These are phyloP conservation scores for Echeneis naucrates DNA, from an alignment of 2,797 vertebrate genomes.

Conservation along the genomic window DNA sequence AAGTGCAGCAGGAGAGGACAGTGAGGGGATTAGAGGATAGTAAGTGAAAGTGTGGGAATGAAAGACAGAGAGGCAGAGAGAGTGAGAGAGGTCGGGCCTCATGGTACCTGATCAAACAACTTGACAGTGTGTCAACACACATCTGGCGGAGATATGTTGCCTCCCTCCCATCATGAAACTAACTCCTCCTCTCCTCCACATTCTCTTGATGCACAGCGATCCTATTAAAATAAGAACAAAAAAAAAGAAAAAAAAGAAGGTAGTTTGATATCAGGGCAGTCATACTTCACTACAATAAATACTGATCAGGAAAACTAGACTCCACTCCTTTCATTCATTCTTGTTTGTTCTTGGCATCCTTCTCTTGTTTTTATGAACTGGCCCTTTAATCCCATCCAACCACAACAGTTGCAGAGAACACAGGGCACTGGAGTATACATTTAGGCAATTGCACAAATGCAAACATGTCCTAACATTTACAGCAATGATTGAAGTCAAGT, in stretches of 20 bases:
- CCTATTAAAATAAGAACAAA: slow-evolving; percentile 57
- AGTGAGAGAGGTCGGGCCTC: slow-evolving; percentile 20
- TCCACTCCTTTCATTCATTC: slow-evolving; percentile 45
- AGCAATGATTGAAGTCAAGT: slow-evolving; percentile 64
- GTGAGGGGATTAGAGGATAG: background rate
- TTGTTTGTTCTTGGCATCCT: slow-evolving; percentile 65
- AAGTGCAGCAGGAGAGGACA: background rate
- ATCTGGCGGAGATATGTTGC: slow-evolving; percentile 76
- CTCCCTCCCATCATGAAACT: slow-evolving; percentile 32
- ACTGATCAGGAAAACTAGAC: slow-evolving; percentile 44
- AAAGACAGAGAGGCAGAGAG: slow-evolving; percentile 20
- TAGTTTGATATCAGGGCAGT: slow-evolving; percentile 50
- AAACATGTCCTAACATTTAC: slow-evolving; percentile 81
- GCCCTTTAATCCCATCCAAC: slow-evolving; percentile 69
- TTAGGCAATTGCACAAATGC: slow-evolving; percentile 73
- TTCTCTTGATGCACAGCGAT: slow-evolving; percentile 33
- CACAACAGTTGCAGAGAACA: slow-evolving; percentile 71
- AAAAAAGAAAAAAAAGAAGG: too few relatives aligned
- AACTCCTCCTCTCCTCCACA: slow-evolving; percentile 34
- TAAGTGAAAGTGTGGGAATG: slow-evolving; percentile 31
- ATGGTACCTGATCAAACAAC: slow-evolving; percentile 67
- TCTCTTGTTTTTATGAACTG: slow-evolving; percentile 66
- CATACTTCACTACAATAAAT: slow-evolving; percentile 50
- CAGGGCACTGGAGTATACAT: slow-evolving; percentile 59
- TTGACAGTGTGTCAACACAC: slow-evolving; percentile 64